Conservation (phyloP, 1,140 invertebrate species). For the Muscidifurax raptorellus region DNA sequence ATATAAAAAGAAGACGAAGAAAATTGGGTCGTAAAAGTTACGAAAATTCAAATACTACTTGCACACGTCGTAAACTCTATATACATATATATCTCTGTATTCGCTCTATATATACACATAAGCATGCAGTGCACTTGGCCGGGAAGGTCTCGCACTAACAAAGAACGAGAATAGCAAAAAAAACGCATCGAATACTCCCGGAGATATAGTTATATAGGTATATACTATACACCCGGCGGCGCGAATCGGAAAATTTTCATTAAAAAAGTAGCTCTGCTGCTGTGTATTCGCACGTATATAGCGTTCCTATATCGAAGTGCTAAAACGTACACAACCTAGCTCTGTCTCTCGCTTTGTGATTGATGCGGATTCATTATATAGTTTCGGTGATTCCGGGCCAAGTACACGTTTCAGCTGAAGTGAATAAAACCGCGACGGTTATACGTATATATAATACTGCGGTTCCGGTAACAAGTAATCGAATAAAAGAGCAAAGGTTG, state of each 20-base stretch:
- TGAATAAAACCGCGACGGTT: no score
- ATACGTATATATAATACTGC: background rate
- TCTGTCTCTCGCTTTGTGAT: background rate
- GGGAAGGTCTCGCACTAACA: no score
- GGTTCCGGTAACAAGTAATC: no score
- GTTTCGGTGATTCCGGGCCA: no score
- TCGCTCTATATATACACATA: background rate
- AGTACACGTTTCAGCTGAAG: no score
- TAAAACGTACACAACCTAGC: background rate
- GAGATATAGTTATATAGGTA: no score
- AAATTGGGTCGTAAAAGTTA: no score
- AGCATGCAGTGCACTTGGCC: background rate
- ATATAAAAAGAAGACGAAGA: no score
- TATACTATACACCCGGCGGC: background rate
- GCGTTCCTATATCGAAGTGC: background rate
- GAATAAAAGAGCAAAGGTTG: no score
- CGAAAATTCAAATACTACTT: no score
- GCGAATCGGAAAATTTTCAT: background rate
- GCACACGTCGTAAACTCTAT: constrained; percentile 17
- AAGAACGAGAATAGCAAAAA: background rate
- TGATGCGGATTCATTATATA: constrained; percentile 9
- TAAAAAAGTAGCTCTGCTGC: background rate
- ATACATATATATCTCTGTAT: background rate
- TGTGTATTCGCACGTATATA: background rate
- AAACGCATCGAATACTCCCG: background rate